Base-by-base conservation (phyloP, 1,140 invertebrate species). In the Drosophila sturtevanti region DNA sequence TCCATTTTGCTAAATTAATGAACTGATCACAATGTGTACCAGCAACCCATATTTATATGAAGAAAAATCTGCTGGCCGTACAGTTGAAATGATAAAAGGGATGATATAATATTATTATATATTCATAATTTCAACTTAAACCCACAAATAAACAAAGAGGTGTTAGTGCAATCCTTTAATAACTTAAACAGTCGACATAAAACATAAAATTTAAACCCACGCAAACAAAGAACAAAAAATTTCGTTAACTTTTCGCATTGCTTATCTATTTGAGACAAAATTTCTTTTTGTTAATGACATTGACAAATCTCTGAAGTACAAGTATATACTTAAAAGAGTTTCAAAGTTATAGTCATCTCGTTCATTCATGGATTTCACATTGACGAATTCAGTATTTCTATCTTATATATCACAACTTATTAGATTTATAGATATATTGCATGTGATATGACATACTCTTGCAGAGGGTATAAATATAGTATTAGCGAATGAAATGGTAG, bases 221-320 rank as follows among this genome's bases (percentile, higher is more conserved):
- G n/a, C n/a, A n/a, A n/a, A n/a, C n/a, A n/a, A 18, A 48, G 21
- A 6, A 24, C 1, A 24, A 31, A 18, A 48, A 48, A 48, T 10
- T 2, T 9, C 10, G 41, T 48, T 48, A 48, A 21, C 41, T 48
- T 48, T 48, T 21, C 21, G 41, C 41, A 48, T 21, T 48, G 3
- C 41, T 48, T 48, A 48, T 48, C 41, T 21, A 3, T 48, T 18
- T 44, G 16, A 21, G 41, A 9, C 41, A 21, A 18, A 9, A 48
- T 48, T 48, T 48, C 41, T 44, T 48, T 44, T 48, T 48, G 41
- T 48, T 48, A 21, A 48, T 16, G 41, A 48, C 16, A 21, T 7
- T 48, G 16, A 11, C 41, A 48, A 48, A 48, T 48, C 41, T 48
- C 41, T 16, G 41, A n/a, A n/a, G n/a, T n/a, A n/a, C n/a, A 48